phyloP scores from a whole-genome alignment of 2,113 vertebrate species.

The Apistogramma diplotaenia region DNA sequence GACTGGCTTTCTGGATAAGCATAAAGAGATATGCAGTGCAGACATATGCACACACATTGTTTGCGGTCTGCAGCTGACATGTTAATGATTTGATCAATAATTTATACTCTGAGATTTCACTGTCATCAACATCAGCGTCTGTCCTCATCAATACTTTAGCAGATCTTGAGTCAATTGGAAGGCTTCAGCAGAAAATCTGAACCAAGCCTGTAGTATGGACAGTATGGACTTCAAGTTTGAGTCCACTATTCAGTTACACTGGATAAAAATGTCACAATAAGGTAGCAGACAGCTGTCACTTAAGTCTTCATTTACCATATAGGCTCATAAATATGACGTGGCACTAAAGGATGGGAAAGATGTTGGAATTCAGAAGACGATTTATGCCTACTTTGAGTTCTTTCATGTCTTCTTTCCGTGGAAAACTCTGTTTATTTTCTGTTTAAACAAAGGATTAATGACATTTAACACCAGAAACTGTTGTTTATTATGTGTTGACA shows the following conservation, averaged over 20 bases:
- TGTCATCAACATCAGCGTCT: conserved; percentile 42
- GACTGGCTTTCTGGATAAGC: not conserved
- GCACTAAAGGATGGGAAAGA: not conserved
- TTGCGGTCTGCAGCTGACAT: conserved; percentile 33
- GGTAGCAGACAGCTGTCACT: conserved; percentile 19
- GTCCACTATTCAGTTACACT: not conserved
- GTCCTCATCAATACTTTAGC: conserved; percentile 52
- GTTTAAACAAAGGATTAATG: not conserved
- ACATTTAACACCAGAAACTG: not conserved
- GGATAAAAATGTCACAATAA: not conserved
- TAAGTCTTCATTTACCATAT: not conserved
- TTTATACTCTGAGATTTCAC: conserved; percentile 41
- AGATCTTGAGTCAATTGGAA: conserved; percentile 26
- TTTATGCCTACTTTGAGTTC: not conserved
- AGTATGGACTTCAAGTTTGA: not conserved
- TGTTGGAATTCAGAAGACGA: not conserved
- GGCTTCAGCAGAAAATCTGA: conserved; percentile 1
- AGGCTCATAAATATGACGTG: conserved; percentile 32
- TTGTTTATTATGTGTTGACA: not conserved
- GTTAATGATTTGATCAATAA: conserved; percentile 55
- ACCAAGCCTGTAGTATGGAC: not conserved
- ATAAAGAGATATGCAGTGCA: not conserved
- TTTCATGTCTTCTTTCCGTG: not conserved
- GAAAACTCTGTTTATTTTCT: not conserved
- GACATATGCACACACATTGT: not conserved